Evolutionary conservation across 1,140 invertebrate species (phyloP).

Genomic region (Aphis craccivora): DNA sequence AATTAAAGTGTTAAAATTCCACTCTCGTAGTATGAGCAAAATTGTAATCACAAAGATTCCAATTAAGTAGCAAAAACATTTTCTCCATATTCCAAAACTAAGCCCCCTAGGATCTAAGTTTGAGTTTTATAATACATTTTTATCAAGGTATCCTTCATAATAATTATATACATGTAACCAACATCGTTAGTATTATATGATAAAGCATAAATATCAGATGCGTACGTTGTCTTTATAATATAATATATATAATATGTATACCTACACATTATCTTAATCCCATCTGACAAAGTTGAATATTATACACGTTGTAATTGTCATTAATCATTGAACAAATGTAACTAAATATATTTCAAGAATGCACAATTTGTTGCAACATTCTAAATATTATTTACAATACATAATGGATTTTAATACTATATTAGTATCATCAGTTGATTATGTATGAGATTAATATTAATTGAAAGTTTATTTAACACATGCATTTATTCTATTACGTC

Average conservation of each 20-base stretch:
- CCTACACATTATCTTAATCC: too few species aligned
- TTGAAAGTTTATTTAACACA: neutral
- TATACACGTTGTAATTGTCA: neutral
- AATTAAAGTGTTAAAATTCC: conserved; percentile 48
- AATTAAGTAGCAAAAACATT: conserved; percentile 43
- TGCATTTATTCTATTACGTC: neutral
- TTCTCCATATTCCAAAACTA: neutral
- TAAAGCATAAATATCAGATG: neutral
- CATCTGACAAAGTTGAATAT: neutral
- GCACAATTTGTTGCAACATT: neutral
- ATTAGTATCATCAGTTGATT: neutral
- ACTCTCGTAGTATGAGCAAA: neutral
- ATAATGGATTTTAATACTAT: neutral
- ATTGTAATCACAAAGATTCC: conserved; percentile 41
- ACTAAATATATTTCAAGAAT: neutral
- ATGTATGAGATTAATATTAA: neutral
- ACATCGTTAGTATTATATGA: neutral
- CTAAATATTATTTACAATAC: neutral
- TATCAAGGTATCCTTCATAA: neutral
- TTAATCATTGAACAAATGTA: neutral
- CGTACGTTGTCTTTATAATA: neutral
- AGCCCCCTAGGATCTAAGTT: neutral
- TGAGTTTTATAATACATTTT: conserved; percentile 10
- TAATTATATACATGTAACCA: neutral
- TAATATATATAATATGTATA: neutral